phyloP scores from a whole-genome alignment of 35 echinoderm and acorn worm genomes.

The Lytechinus pictus region DNA sequence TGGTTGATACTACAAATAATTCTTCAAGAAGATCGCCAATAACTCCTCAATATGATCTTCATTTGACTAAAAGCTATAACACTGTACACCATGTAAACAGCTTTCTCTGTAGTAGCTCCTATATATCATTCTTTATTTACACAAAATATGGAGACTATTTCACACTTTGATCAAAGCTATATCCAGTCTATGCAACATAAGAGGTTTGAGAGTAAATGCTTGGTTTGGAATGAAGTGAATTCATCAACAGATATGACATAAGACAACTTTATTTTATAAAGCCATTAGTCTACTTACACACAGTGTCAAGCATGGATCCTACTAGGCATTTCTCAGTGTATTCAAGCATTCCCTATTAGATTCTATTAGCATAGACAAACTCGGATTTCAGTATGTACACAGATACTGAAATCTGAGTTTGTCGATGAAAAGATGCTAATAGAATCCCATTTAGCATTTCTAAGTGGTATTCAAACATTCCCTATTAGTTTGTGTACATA shows the following conservation, averaged over 20 bases:
- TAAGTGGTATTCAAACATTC: too few species aligned
- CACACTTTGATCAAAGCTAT: not conserved
- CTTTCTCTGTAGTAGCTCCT: not conserved
- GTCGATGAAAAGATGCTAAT: too few species aligned
- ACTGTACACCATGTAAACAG: not conserved
- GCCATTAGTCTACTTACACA: too few species aligned
- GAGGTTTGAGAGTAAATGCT: slow-evolving; percentile 1
- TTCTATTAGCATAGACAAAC: too few species aligned
- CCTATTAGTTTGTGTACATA: too few species aligned
- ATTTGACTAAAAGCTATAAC: not conserved
- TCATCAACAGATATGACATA: not conserved
- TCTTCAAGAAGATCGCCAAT: not conserved
- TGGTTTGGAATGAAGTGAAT: not conserved
- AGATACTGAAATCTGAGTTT: too few species aligned
- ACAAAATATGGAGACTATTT: not conserved
- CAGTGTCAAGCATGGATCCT: too few species aligned
- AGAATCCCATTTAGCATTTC: too few species aligned
- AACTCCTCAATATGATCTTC: not conserved
- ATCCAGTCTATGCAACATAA: not conserved
- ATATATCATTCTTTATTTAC: not conserved
- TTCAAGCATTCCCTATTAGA: too few species aligned
- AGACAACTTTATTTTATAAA: too few species aligned
- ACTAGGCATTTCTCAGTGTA: too few species aligned
- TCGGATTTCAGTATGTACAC: too few species aligned
- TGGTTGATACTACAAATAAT: not conserved